Conservation (phyloP, 2,888 invertebrate species). For the Boloria selene region DNA sequence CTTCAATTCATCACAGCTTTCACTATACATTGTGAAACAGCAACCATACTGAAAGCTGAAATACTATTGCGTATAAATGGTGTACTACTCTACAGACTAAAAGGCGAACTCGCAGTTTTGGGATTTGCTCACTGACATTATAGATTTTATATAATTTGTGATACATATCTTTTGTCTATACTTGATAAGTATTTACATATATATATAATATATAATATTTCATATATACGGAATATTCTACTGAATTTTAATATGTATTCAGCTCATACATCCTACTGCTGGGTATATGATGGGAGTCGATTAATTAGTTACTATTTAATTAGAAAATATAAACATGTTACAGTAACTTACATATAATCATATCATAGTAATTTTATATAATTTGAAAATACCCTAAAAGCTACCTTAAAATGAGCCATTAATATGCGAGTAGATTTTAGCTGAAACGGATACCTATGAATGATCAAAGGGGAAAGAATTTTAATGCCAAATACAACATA, state of each 20-base stretch:
- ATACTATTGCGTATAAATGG: background rate
- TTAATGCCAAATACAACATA: background rate
- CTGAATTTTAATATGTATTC: too few species aligned
- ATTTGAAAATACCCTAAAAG: slow-evolving; percentile 6
- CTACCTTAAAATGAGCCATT: slow-evolving; percentile 4
- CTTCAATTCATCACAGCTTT: slow-evolving; percentile 24
- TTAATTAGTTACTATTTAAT: too few species aligned
- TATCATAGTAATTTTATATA: background rate
- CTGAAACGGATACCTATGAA: slow-evolving; percentile 1
- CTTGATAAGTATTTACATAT: too few species aligned
- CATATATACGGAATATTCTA: too few species aligned
- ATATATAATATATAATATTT: too few species aligned
- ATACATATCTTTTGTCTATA: too few species aligned
- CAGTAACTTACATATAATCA: too few species aligned
- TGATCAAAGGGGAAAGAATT: slow-evolving; percentile 4
- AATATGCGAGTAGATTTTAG: slow-evolving; percentile 10
- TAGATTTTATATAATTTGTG: background rate
- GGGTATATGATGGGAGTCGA: too few species aligned
- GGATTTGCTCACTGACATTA: background rate
- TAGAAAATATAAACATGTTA: too few species aligned
- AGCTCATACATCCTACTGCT: too few species aligned
- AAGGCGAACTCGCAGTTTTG: background rate
- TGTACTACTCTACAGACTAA: too few species aligned
- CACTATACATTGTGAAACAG: background rate
- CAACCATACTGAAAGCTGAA: background rate